Evolutionary conservation across 2,113 vertebrate species (phyloP).

Genomic region (Carettochelys insculpta): DNA sequence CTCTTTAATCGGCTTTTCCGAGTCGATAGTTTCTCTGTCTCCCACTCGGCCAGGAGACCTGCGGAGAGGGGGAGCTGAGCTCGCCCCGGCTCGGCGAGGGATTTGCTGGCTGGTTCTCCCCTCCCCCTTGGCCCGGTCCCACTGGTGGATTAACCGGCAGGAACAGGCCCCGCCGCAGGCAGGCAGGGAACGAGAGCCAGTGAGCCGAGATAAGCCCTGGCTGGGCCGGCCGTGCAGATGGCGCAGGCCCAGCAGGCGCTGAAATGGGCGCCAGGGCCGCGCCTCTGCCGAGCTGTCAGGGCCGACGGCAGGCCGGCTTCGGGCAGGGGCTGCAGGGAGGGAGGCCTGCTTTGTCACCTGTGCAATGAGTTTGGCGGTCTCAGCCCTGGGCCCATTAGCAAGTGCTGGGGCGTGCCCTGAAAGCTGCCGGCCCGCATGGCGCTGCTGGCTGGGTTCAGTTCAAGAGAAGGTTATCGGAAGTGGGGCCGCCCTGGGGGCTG

Average conservation of each 20-base stretch:
- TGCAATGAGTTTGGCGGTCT: neutral
- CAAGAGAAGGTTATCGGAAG: neutral
- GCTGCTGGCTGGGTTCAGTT: neutral
- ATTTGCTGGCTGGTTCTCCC: conserved; percentile 18
- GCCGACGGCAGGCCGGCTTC: neutral
- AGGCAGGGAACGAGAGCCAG: neutral
- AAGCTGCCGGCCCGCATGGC: neutral
- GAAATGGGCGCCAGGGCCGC: neutral
- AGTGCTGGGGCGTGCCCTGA: neutral
- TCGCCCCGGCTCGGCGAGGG: neutral
- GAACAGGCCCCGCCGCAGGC: neutral
- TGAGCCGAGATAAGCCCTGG: neutral
- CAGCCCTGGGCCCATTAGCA: neutral
- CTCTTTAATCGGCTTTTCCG: neutral
- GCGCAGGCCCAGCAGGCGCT: neutral
- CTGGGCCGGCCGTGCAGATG: neutral
- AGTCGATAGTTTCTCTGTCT: neutral
- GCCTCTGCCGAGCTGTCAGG: neutral
- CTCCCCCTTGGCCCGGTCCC: conserved; percentile 4
- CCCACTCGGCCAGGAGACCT: too few species aligned
- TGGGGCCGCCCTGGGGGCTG: neutral
- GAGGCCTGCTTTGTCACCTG: neutral
- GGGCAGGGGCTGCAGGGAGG: neutral
- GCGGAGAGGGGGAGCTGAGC: too few species aligned
- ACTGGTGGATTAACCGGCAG: conserved; percentile 32